Base-by-base conservation (phyloP, 2,113 vertebrate genomes). In the Hystrix brachyura region DNA sequence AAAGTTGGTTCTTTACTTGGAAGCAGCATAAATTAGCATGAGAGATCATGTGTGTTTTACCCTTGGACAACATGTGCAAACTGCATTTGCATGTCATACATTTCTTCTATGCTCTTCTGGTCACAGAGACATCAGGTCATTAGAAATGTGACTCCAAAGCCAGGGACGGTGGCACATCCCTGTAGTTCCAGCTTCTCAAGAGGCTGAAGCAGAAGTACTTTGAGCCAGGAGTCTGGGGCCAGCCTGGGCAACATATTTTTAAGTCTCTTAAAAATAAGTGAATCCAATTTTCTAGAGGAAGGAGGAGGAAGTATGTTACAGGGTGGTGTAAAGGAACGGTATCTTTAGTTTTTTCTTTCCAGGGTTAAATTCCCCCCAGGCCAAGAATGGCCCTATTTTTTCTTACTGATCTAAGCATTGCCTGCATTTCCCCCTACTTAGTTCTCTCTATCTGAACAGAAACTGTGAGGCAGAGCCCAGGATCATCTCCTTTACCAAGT, bases 401-500 rank as follows among this genome's bases (percentile, higher is more conserved):
- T 80, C 43, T 83, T n/a, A 51, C 3, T 65, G 74, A 74, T 74
- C 57, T 25, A 43, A 79, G 78, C 62, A 51, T 10, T 74, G 55
- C 71, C 29, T 59, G 71, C 19, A 82, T 71, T 93, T 83, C 23
- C 11, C 32, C 67, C 78, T 55, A 82, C 60, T 88, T 91, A 81
- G 57, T 21, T 69, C 34, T 53, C 25, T 38, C 46, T 46, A 71
- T 83, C 51, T 64, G 7, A 90, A 90, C 2, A 93, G 43, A 74
- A 90, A 93, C n/a, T 83, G 46, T 2, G 18, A 94, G 60, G 76
- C 85, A 96, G 60, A 94, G 76, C 60, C 79, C 3, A 9, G 81
- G 81, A 59, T 53, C 23, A 93, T 21, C 38, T 83, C 87, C 94
- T 87, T 93, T 59, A 82, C 78, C 15, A 83, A 87, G 46, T 53